phyloP scores from a whole-genome alignment of 1,140 invertebrate genomes.

The Stratiolaelaps scimitus region DNA sequence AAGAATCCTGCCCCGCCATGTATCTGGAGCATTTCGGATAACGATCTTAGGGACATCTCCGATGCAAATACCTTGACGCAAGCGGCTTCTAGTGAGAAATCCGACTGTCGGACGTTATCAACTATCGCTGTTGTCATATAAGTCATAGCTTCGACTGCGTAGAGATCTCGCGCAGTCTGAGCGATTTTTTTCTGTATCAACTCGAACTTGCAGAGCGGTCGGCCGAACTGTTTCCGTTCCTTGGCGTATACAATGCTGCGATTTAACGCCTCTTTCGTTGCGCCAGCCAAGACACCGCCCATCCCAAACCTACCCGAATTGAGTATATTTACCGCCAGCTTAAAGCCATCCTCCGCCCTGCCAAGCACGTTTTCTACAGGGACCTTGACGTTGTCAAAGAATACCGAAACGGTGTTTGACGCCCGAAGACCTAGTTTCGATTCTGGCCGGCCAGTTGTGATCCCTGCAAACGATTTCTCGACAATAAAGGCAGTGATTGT shows the following conservation, averaged over 20 bases:
- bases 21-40: conserved; percentile 41
- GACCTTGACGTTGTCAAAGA: conserved; percentile 57
- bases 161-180: conserved; percentile 47
- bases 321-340: conserved; percentile 97
- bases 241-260: conserved; percentile 83
- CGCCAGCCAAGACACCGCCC: conserved; percentile 81
- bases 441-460: conserved; percentile 47
- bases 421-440: conserved; percentile 51
- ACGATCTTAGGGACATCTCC: conserved; percentile 31
- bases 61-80: conserved; percentile 40
- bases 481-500: conserved; percentile 49
- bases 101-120: conserved; percentile 54
- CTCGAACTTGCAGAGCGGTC: conserved; percentile 51
- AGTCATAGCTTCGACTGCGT: conserved; percentile 62
- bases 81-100: conserved; percentile 47
- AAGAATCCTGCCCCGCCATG: conserved; percentile 47
- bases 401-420: conserved; percentile 47
- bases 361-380: conserved; percentile 89
- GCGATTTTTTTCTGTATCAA: conserved; percentile 45
- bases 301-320: conserved; percentile 99
- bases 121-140: conserved; percentile 57
- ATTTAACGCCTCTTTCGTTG: conserved; percentile 73
- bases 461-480: conserved; percentile 46
- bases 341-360: conserved; percentile 91
- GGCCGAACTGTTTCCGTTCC: conserved; percentile 76